phyloP scores from a whole-genome alignment of 2,113 vertebrate species.

The Lonchura striata region DNA sequence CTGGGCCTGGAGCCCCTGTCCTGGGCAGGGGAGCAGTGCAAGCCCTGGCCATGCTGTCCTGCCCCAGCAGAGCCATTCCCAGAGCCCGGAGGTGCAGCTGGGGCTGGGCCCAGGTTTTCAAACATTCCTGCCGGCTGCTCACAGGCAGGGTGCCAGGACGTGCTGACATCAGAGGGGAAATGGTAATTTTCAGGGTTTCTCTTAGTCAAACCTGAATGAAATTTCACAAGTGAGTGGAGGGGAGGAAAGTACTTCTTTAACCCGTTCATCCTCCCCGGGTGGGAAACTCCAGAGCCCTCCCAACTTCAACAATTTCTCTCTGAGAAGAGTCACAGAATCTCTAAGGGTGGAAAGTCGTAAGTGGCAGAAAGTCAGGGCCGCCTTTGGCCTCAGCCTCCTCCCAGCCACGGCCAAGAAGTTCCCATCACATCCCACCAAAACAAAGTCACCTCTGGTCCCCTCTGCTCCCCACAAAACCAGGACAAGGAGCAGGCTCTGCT shows the following conservation, averaged over 20 bases:
- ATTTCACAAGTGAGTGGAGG: not conserved
- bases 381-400: not conserved
- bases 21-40: not conserved
- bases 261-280: not conserved
- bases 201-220: conserved; percentile 45
- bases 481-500: not conserved
- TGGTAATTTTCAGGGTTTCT: conserved; percentile 8
- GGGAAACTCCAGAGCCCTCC: conserved; percentile 2
- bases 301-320: not conserved
- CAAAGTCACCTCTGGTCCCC: not conserved
- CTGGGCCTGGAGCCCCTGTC: not conserved
- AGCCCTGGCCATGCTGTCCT: too few relatives aligned
- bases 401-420: not conserved
- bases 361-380: not conserved
- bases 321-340: not conserved
- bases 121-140: not conserved
- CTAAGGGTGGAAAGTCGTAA: not conserved
- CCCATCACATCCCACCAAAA: not conserved
- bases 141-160: not conserved
- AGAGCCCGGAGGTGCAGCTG: not conserved
- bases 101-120: not conserved
- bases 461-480: not conserved
- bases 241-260: not conserved
- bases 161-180: conserved; percentile 39
- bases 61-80: fast-evolving